Evolutionary conservation across 2,797 vertebrate species (phyloP), one percentile per base, ranked within the genome.

Genomic region (Helostoma temminkii): DNA sequence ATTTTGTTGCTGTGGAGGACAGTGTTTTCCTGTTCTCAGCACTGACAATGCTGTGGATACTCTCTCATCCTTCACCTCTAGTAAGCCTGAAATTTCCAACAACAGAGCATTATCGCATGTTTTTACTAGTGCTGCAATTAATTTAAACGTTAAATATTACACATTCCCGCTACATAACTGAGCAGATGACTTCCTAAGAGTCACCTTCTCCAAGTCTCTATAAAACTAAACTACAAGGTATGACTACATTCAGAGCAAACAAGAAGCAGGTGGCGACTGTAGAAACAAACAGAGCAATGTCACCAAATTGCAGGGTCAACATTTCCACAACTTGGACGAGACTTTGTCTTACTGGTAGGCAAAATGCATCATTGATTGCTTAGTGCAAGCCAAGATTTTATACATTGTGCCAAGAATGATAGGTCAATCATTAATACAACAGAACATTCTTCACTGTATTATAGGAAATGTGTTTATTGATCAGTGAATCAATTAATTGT

Each of bases 21-120:
- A 67, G 30, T 55, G 68, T 70, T 81, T 76, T 64, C 10, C 10
- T 58, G 18, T 73, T 48, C 32, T 48, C 25, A 67, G 50, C 53
- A 24, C 36, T 14, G 46, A 58, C 60, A 48, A 45, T 32, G 53
- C 26, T 58, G 6, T 12, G 61, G 43, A 55, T 57, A 66, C 39
- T 72, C 74, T 74, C 63, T 76, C 25, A 67, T 76, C 71, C 53
- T 81, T 37, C 74, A 54, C 52, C 57, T 66, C 43, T 45, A 67
- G 37, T 22, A 39, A 68, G 70, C 78, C 73, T 76, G 74, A 83
- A 77, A 81, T 84, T 76, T 79, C 61, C 43, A 71, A 68, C 66
- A 71, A 63, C 58, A 65, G 42, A 42, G 39, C 21, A 15, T 54
- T 55, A 73, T 64, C 63, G 57, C 58, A 65, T 12, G 2, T 53